Conservation (phyloP, 1,140 invertebrate species). For the Arctopsyche grandis region DNA sequence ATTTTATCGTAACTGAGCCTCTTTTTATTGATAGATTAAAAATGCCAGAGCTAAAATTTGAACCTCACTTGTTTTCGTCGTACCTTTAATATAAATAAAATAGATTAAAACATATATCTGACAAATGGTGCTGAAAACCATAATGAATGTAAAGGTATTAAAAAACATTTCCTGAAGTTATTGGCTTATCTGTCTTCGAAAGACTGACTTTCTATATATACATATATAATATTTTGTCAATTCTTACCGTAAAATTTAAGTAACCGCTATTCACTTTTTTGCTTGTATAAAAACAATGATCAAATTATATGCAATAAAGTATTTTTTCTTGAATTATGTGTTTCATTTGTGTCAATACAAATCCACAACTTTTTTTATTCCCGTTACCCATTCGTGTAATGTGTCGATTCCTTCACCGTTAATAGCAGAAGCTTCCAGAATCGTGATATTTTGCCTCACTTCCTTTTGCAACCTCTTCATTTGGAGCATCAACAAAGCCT, state of each 20-base stretch:
- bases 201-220: constrained; percentile 25
- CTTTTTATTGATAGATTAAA: no score
- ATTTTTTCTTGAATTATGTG: constrained; percentile 15
- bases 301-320: constrained; percentile 18
- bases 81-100: no score
- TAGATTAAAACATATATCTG: background rate
- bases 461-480: constrained; percentile 72
- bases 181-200: constrained; percentile 26
- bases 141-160: background rate
- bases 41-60: no score
- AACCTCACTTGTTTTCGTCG: no score
- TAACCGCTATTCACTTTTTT: constrained; percentile 7
- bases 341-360: background rate
- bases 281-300: constrained; percentile 15
- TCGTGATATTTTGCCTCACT: constrained; percentile 71
- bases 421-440: constrained; percentile 78
- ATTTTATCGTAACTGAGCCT: no score
- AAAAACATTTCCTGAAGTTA: background rate
- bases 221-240: background rate
- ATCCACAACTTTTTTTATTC: constrained; percentile 55
- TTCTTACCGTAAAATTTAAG: constrained; percentile 4
- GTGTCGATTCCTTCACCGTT: constrained; percentile 74
- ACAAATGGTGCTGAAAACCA: constrained; percentile 7
- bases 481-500: constrained; percentile 82
- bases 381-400: constrained; percentile 72